These are phyloP conservation scores for Garra rufa DNA, from an alignment of 2,113 vertebrate genomes.

Conservation along the genomic window DNA sequence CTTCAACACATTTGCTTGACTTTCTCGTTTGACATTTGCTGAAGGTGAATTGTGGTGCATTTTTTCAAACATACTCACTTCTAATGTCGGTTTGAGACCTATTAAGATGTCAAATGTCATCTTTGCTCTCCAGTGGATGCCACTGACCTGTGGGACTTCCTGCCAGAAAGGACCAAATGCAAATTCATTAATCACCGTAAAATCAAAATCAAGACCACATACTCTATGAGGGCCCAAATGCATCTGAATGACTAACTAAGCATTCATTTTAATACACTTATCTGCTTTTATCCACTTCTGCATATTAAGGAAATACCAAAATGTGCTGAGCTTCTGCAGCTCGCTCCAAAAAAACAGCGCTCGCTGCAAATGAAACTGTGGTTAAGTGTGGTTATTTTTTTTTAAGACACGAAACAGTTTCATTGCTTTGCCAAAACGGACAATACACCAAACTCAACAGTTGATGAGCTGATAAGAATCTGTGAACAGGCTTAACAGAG, in stretches of 20 bases:
- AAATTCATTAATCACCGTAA: not conserved
- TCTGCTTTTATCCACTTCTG: not conserved
- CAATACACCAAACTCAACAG: not conserved
- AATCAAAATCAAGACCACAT: not conserved
- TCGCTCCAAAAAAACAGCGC: not conserved
- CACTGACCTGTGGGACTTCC: not conserved
- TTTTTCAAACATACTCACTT: not conserved
- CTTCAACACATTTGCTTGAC: not conserved
- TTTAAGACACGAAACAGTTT: not conserved
- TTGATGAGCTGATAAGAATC: not conserved
- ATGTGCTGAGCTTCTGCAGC: not conserved
- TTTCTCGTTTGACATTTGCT: not conserved
- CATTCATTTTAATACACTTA: not conserved
- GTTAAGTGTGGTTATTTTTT: not conserved
- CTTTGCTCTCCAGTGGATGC: not conserved
- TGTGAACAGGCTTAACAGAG: not conserved
- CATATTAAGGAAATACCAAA: not conserved
- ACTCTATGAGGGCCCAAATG: not conserved
- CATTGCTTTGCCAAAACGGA: not conserved
- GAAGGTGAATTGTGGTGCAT: not conserved
- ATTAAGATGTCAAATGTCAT: not conserved
- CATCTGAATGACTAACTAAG: not conserved
- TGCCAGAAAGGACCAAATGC: not conserved
- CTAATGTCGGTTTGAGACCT: not conserved
- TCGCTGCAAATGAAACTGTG: not conserved